phyloP scores from a whole-genome alignment of 2,888 invertebrate species.

The Meandrusa payeni region DNA sequence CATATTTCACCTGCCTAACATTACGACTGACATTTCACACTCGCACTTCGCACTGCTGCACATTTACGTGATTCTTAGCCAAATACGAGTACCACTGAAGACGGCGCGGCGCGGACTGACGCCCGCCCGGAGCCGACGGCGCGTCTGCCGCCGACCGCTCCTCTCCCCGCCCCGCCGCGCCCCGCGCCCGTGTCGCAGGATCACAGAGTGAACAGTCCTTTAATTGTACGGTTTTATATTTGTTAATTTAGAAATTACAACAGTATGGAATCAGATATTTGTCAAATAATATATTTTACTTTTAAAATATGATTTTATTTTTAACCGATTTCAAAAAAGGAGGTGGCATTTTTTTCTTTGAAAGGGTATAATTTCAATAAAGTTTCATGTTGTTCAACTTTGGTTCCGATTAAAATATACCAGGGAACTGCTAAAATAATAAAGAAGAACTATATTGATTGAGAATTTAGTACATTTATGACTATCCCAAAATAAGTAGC shows the following conservation, averaged over 20 bases:
- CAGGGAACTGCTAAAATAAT: no score
- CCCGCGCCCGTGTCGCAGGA: slow-evolving; percentile 6
- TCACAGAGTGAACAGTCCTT: slow-evolving; percentile 4
- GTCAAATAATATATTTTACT: background rate
- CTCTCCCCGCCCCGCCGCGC: slow-evolving; percentile 11
- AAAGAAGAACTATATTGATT: no score
- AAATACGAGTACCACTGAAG: no score
- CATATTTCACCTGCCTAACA: slow-evolving; percentile 38
- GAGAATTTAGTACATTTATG: no score
- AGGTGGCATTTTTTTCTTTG: no score
- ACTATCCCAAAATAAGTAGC: no score
- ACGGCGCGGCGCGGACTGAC: slow-evolving; percentile 48
- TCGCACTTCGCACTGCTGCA: slow-evolving; percentile 54
- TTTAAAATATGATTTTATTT: no score
- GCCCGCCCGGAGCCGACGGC: slow-evolving; percentile 38
- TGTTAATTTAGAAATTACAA: background rate
- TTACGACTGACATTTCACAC: slow-evolving; percentile 53
- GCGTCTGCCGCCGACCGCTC: slow-evolving; percentile 60
- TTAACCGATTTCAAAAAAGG: no score
- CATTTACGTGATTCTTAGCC: slow-evolving; percentile 79
- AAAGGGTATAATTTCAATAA: no score
- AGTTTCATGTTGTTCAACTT: no score
- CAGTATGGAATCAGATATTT: background rate
- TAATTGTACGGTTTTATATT: background rate
- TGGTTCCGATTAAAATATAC: no score